A percentile compares a stretch with the other conserved stretches of the same genome.
These are phyloP conservation scores for Scaptodrosophila latifasciaeformis DNA, from an alignment of 2,888 invertebrate genomes.

Conservation along the genomic window DNA sequence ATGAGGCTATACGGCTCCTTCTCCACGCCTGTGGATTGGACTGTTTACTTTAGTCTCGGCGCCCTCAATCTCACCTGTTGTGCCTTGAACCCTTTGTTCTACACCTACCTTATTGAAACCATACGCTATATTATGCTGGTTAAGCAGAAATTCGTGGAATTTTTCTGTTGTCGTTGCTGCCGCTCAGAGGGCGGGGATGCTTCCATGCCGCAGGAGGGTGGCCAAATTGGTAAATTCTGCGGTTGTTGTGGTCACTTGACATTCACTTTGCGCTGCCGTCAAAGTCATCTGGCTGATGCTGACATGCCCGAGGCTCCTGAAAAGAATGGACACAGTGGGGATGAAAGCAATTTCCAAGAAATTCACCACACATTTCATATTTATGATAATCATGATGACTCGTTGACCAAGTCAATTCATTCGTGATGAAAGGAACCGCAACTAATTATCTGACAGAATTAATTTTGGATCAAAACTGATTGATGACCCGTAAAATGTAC, in stretches of 20 bases:
- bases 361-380: too few relatives aligned
- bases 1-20: slow-evolving; percentile 73
- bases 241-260: slow-evolving; percentile 24
- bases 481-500: too few relatives aligned
- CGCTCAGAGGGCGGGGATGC: slow-evolving; percentile 4
- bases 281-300: not conserved
- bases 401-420: too few relatives aligned
- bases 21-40: slow-evolving; percentile 72
- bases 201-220: slow-evolving; percentile 31
- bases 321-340: too few relatives aligned
- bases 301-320: not conserved
- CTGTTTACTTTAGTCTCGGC: slow-evolving; percentile 76
- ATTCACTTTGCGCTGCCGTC: slow-evolving; percentile 35
- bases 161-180: slow-evolving; percentile 27
- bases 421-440: too few relatives aligned
- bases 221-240: slow-evolving; percentile 15
- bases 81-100: slow-evolving; percentile 78
- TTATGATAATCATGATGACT: too few relatives aligned
- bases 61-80: slow-evolving; percentile 77
- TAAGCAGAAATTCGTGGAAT: slow-evolving; percentile 8
- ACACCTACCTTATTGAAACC: slow-evolving; percentile 78
- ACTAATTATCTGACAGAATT: too few relatives aligned
- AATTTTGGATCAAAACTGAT: too few relatives aligned
- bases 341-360: not conserved
- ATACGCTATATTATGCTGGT: slow-evolving; percentile 50